Evolutionary conservation across 37 sponge, comb jelly and placozoan genomes (phyloP), one percentile per base, ranked within the genome.

Genomic region (Beroe forskalii): DNA sequence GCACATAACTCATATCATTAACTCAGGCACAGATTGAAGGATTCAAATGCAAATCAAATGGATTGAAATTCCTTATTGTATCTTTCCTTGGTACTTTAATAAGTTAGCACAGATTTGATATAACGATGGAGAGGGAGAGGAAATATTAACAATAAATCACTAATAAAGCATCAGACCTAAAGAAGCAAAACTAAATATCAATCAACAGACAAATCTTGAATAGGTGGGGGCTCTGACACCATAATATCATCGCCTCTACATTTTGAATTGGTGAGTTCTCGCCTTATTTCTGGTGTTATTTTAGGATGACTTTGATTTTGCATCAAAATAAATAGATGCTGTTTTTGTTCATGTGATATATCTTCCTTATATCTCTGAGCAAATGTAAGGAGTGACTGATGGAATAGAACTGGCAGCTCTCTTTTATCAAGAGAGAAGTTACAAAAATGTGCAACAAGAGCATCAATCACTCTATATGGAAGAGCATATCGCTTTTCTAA

Each of bases 401-500:
- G 96, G 97, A 97, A 98, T 9, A 98, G 90, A 6, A 98, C 99
- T 2, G 99, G 99, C 38, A 96, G 93, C 23, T 43, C 39, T 17
- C 97, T 61, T 0, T 67, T 62, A 41, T 97, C 97, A 35, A 76
- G 38, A 35, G 64, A 27, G 40, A 97, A 97, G 60, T 93, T 92
- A 91, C 64, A 91, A 27, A 64, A 91, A 80, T 67, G 69, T n/a
- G 62, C 64, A 2, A 95, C 95, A 0, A 96, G 64, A 0, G 95
- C 94, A 91, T 98, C 99, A 36, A 98, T 62, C 60, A 96, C 99
- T 32, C 94, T 63, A 67, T 95, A 98, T 0, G 99, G 99, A 27
- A 98, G 90, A 36, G 97, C 95, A 67, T 98, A 98, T 61, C 95
- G 93, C 92, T 98, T 98, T 64, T 96, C 97, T 27, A 98, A 91